Evolutionary conservation across 2,888 invertebrate genomes (phyloP), one percentile per base, ranked within the genome.

Genomic region (Leptopterna dolabrata): DNA sequence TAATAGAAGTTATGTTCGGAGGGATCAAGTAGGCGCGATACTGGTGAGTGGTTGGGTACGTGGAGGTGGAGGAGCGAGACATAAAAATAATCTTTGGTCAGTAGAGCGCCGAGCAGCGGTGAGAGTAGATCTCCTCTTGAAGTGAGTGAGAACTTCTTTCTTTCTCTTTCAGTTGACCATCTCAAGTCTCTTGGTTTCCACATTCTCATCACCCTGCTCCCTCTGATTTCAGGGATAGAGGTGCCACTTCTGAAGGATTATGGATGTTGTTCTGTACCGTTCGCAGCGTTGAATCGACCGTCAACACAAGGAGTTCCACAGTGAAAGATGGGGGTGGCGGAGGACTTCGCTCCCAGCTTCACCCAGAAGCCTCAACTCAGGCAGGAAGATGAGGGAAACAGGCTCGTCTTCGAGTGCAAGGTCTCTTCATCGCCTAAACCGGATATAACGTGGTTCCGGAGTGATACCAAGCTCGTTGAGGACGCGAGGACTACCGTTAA

Each of bases 311-410:
- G 19, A 71, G 73, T 71, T 85, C 73, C 43, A 85, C 71, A 73
- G 73, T 73, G 24, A 85, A 16, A 43, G 3, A 96, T 96, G 96
- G 96, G 96, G 94, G 95, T 96, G 93, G 94, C 95, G 92, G 98
- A 98, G 93, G 97, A 98, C 93, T 96, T 97, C 94, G 98, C 98
- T 93, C 98, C 98, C 93, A 98, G 98, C 95, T 98, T 99, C 94
- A 97, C 97, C 90, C 97, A 98, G 94, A 98, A 98, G 95, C 98
- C 98, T 90, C 97, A 97, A 93, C 95, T 99, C 91, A 95, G 98
- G 90, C 98, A 99, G 93, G 98, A 98, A 92, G 98, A 98, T 92
- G 98, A 98, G 92, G 98, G 98, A 91, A 98, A 98, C 93, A 95
- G 97, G 91, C 95, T 98, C 92, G 95, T 98, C 91, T 98, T 98